phyloP scores from a whole-genome alignment of 1,140 invertebrate species.

The Intoshia linei region DNA sequence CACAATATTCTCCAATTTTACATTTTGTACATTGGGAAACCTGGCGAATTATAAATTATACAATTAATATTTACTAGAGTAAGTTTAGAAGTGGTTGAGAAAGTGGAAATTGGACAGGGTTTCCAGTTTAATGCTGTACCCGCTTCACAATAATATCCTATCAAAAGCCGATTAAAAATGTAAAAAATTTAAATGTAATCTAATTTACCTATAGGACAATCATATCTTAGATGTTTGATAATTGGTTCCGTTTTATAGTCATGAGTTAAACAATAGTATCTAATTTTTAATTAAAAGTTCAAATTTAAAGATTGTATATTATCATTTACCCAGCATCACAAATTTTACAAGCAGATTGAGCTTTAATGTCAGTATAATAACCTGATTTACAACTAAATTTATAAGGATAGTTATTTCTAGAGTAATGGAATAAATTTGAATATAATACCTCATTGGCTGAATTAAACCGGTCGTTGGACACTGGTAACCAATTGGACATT shows the following conservation, averaged over 20 bases:
- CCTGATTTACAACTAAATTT: constrained; percentile 2
- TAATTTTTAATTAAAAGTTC: too few relatives aligned
- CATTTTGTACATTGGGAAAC: constrained; percentile 11
- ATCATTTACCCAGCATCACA: constrained; percentile 12
- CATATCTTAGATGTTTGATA: too few relatives aligned
- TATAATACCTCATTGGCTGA: too few relatives aligned
- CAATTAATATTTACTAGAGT: constrained; percentile 17
- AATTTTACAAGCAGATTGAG: constrained; percentile 7
- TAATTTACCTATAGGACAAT: too few relatives aligned
- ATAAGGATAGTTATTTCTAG: not conserved
- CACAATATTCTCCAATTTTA: constrained; percentile 10
- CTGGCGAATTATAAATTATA: constrained; percentile 8
- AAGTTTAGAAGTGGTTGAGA: too few relatives aligned
- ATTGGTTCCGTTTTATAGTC: too few relatives aligned
- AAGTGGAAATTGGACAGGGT: constrained; percentile 10
- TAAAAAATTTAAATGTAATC: too few relatives aligned
- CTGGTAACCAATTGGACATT: too few relatives aligned
- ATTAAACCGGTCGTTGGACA: too few relatives aligned
- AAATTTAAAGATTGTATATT: too few relatives aligned
- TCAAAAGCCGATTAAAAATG: too few relatives aligned
- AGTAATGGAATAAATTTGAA: not conserved
- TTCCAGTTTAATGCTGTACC: constrained; percentile 14
- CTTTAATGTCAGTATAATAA: constrained; percentile 8
- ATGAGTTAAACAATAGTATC: too few relatives aligned
- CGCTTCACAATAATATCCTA: constrained; percentile 16